Conservation (phyloP, 1,140 invertebrate genomes). For the Dinoponera quadriceps region DNA sequence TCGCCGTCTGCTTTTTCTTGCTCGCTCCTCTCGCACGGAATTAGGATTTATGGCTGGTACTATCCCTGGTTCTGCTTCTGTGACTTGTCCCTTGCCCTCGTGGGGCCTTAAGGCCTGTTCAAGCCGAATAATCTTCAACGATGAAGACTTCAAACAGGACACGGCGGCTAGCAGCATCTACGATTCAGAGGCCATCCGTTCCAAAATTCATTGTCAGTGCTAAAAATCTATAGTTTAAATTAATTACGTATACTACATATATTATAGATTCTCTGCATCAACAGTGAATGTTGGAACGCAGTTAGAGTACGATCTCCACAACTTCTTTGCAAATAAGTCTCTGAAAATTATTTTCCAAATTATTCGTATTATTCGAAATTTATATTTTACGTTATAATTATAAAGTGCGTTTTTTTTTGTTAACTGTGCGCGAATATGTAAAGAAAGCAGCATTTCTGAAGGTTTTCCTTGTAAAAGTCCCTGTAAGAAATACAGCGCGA, state of each 20-base stretch:
- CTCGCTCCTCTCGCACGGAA: conserved; percentile 69
- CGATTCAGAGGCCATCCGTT: no score
- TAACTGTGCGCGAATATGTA: background rate
- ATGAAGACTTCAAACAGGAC: background rate
- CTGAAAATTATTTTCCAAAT: no score
- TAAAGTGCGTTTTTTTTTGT: background rate
- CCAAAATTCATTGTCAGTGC: no score
- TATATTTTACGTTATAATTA: conserved; percentile 3
- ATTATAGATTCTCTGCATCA: no score
- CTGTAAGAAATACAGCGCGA: background rate
- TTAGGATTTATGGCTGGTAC: conserved; percentile 78
- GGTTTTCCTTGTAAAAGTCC: background rate
- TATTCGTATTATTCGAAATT: background rate
- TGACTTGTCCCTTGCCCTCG: conserved; percentile 25
- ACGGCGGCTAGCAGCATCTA: no score
- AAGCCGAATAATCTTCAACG: background rate
- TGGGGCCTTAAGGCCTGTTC: conserved; percentile 19
- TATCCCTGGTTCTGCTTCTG: conserved; percentile 52
- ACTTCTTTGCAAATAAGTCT: no score
- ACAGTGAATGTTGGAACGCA: no score
- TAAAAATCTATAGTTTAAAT: no score
- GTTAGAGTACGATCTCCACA: no score
- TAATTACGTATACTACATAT: no score
- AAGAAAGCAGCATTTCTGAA: background rate
- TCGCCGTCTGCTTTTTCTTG: conserved; percentile 76